Conservation (phyloP, 2,888 invertebrate species). For the Dendrolimus pini region DNA sequence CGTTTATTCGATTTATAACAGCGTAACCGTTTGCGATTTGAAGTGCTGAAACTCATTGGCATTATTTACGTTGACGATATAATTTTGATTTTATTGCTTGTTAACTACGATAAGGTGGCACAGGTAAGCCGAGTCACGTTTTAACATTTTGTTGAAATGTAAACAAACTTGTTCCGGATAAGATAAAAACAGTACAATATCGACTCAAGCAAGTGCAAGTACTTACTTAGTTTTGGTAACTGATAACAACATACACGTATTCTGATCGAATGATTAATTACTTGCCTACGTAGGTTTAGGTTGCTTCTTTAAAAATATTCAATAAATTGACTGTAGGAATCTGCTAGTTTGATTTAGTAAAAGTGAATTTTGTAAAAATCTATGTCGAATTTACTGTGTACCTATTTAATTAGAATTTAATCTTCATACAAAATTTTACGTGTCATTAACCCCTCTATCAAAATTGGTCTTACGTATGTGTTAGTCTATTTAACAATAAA, state of each 20-base stretch:
- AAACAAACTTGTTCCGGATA: conserved; percentile 74
- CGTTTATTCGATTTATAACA: neutral
- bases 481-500: no score
- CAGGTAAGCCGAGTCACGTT: conserved; percentile 66
- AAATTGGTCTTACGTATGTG: no score
- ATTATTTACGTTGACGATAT: conserved; percentile 36
- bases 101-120: conserved; percentile 64
- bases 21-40: neutral
- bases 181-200: conserved; percentile 58
- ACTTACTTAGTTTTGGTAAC: conserved; percentile 36
- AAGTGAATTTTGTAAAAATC: no score
- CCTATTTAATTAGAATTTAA: no score
- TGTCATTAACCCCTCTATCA: no score
- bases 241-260: conserved; percentile 26
- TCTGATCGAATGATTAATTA: conserved; percentile 11
- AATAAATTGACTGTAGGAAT: no score
- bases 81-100: conserved; percentile 64
- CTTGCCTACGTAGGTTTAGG: conserved; percentile 2
- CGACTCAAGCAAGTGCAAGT: conserved; percentile 21
- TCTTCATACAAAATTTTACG: no score
- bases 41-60: conserved; percentile 1
- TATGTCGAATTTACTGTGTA: no score
- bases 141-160: conserved; percentile 69
- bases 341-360: no score
- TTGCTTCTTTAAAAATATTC: no score